Conservation (phyloP, 2,797 vertebrate species). For the Pangasius macronema region DNA sequence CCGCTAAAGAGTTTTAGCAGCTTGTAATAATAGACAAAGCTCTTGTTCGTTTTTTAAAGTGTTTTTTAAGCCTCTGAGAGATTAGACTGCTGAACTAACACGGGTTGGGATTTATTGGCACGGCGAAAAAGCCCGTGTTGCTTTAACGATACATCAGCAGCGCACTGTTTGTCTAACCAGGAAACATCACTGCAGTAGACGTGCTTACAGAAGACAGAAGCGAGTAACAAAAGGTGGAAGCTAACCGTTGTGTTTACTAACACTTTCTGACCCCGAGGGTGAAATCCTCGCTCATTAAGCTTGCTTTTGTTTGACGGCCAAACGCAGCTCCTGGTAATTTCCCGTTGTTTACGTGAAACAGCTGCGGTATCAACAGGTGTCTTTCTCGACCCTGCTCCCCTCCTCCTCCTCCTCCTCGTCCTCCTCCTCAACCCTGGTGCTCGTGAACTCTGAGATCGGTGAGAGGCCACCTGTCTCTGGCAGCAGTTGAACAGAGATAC, state of each 20-base stretch:
- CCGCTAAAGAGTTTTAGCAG: not conserved
- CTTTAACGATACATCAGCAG: not conserved
- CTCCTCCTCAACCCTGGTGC: conserved; percentile 54
- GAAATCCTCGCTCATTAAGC: conserved; percentile 22
- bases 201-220: not conserved
- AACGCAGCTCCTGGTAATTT: conserved; percentile 45
- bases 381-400: conserved; percentile 33
- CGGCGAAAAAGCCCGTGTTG: not conserved
- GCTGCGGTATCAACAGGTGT: conserved; percentile 74
- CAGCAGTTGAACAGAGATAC: conserved; percentile 40
- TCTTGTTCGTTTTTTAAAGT: not conserved
- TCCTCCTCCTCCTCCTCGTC: conserved; percentile 33
- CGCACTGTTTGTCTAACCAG: not conserved
- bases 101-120: not conserved
- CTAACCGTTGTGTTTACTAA: conserved; percentile 12
- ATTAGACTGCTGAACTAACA: not conserved
- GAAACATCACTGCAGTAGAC: not conserved
- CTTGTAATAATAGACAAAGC: not conserved
- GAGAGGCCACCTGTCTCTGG: conserved; percentile 58
- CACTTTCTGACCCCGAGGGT: conserved; percentile 13
- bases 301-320: conserved; percentile 17
- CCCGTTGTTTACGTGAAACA: conserved; percentile 57
- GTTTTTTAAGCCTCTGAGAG: not conserved
- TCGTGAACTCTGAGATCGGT: conserved; percentile 61
- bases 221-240: conserved; percentile 22